phyloP scores from a whole-genome alignment of 2,888 invertebrate species.

The Phymatocera aterrima region DNA sequence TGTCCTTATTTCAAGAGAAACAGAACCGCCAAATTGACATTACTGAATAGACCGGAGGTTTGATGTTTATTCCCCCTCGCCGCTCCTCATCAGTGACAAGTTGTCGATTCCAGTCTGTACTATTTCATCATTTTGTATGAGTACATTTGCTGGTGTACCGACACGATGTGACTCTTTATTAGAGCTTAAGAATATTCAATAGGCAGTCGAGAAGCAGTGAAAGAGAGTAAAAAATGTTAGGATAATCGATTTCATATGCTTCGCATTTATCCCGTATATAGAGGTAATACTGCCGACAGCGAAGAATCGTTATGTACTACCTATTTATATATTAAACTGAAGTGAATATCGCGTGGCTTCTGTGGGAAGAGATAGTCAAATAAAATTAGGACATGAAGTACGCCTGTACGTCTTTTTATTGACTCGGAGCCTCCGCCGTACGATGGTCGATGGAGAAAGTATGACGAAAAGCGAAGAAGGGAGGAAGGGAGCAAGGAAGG shows the following conservation, averaged over 20 bases:
- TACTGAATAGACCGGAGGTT: no score
- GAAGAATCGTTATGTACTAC: neutral
- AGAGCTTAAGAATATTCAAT: no score
- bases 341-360: neutral
- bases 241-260: neutral
- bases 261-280: neutral
- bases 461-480: neutral
- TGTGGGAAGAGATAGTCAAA: neutral
- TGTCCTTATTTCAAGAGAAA: no score
- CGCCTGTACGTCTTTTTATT: neutral
- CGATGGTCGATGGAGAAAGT: neutral
- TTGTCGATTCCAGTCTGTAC: no score
- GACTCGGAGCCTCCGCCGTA: neutral
- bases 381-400: conserved; percentile 19
- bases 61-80: no score
- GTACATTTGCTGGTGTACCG: no score
- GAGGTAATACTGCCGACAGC: neutral
- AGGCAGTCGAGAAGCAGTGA: no score
- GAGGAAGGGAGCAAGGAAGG: neutral
- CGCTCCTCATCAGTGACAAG: no score
- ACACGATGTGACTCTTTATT: no score
- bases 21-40: no score
- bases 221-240: no score
- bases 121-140: no score
- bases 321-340: neutral